phyloP scores from a whole-genome alignment of 2,113 vertebrate genomes.

The Plestiodon gilberti region DNA sequence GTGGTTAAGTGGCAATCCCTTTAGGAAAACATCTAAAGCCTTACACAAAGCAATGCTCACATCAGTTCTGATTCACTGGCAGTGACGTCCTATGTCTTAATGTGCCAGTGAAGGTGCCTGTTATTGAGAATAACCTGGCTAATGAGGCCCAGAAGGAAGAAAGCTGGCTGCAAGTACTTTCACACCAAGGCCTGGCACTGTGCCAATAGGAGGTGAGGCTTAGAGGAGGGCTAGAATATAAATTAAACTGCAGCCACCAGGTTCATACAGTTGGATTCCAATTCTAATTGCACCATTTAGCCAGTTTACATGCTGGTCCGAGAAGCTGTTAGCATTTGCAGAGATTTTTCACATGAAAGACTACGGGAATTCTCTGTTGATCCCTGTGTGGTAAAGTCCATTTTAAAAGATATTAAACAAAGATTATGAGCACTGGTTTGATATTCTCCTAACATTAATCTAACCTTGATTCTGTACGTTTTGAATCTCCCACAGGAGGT shows the following conservation, averaged over 20 bases:
- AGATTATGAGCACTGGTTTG: background rate
- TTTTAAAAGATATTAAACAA: background rate
- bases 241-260: background rate
- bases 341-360: background rate
- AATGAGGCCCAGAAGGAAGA: background rate
- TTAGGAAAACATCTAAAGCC: slow-evolving; percentile 48
- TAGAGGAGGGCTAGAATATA: background rate
- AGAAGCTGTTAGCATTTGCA: background rate
- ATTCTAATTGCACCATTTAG: background rate
- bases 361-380: background rate
- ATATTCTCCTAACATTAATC: background rate
- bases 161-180: background rate
- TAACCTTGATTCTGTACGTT: slow-evolving; percentile 18
- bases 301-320: background rate
- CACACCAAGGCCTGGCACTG: background rate
- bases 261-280: background rate
- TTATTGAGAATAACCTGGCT: background rate
- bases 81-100: background rate
- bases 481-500: background rate
- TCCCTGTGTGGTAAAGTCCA: background rate
- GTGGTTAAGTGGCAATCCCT: slow-evolving; percentile 45
- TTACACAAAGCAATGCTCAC: slow-evolving; percentile 26
- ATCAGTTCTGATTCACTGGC: background rate
- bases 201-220: fast-evolving
- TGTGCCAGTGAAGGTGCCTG: background rate